Evolutionary conservation across 2,113 vertebrate genomes (phyloP), one percentile per base, ranked within the genome.

Genomic region (Ploceus nigricollis): DNA sequence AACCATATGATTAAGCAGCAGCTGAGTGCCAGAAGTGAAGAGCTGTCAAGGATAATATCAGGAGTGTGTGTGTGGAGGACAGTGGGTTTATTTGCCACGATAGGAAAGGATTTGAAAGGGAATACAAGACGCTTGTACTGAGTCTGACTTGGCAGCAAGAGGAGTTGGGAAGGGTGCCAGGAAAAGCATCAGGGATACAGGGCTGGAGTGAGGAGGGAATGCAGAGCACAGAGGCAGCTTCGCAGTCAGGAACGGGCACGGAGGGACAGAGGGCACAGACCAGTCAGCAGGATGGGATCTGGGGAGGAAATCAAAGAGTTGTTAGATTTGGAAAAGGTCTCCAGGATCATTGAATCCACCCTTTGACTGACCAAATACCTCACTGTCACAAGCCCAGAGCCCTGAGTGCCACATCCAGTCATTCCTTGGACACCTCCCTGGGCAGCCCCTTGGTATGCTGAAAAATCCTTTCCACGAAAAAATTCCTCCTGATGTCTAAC

Each of bases 1-100:
- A 86, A 86, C n/a, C 68, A 58, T 57, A 66, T 90, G 93, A 94
- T 96, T 95, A 94, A 96, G 85, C 85, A 77, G 93, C 89, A 93
- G 92, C 93, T 94, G 82, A 93, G 94, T 89, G 95, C 87, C 90
- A 94, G 94, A 28, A 89, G 82, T 63, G 71, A 91, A 68, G 92
- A 95, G 60, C 79, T 91, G 90, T 96, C 94, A 93, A 53, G 90
- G 70, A 50, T 61, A 79, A 39, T 72, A 82, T 13, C 75, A 50
- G 51, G 35, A 77, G 31, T 6, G 81, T 69, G 81, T 69, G 80
- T 23, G 63, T 23, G 58, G 73, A 85, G 89, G 82, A 94, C 82
- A 84, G 63, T 3, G 72, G 75, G 45, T 79, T 92, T 85, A 84
- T 94, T 76, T 90, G 84, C 83, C 72, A 31, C 4, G 22, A 70